phyloP scores from a whole-genome alignment of 1,140 invertebrate species.

The Acromyrmex heyeri region DNA sequence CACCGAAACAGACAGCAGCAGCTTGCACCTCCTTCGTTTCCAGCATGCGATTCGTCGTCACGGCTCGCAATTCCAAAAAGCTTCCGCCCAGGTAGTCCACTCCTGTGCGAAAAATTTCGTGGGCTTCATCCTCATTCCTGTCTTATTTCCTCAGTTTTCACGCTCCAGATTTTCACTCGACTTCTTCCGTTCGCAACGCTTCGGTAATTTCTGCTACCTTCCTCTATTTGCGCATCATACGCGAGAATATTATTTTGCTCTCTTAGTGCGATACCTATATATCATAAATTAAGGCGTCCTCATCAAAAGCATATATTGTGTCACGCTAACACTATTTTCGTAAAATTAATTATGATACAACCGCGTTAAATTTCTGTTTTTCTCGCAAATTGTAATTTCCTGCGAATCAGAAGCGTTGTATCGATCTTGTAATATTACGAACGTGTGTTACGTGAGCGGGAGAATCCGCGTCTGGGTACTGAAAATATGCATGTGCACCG shows the following conservation, averaged over 20 bases:
- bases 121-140: constrained; percentile 3
- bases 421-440: constrained; percentile 27
- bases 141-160: constrained; percentile 63
- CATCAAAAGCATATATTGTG: background rate
- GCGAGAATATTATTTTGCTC: background rate
- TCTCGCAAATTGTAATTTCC: background rate
- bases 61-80: constrained; percentile 58
- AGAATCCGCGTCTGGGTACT: constrained; percentile 11
- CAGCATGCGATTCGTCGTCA: constrained; percentile 60
- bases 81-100: constrained; percentile 40
- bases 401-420: constrained; percentile 17
- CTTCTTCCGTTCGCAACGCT: constrained; percentile 9
- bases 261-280: background rate
- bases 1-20: background rate
- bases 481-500: constrained; percentile 47
- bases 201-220: constrained; percentile 26
- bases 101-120: constrained; percentile 37
- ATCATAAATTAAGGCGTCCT: background rate
- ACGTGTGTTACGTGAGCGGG: background rate
- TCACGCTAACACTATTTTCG: background rate
- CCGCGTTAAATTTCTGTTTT: background rate
- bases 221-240: background rate
- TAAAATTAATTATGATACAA: background rate
- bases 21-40: constrained; percentile 36
- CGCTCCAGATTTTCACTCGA: constrained; percentile 49